phyloP scores from a whole-genome alignment of 2,888 invertebrate genomes.

The Dolichopus griseipennis region DNA sequence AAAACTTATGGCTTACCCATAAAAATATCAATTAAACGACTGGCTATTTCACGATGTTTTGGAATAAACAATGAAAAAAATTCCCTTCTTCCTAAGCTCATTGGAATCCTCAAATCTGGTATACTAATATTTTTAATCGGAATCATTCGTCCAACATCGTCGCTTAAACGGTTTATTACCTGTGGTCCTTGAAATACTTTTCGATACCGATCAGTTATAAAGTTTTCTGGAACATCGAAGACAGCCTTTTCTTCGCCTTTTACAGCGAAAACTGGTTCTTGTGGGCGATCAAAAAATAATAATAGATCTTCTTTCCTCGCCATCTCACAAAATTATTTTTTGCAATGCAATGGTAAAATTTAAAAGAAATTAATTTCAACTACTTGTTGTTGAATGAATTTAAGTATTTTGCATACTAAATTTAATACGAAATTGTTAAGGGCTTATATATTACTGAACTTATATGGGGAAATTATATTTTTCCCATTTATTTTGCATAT shows the following conservation, averaged over 20 bases:
- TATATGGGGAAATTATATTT: too few species aligned
- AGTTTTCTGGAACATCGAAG: conserved; percentile 56
- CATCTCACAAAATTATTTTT: too few species aligned
- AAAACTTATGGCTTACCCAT: conserved; percentile 50
- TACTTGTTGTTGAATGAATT: too few species aligned
- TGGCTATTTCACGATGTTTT: conserved; percentile 57
- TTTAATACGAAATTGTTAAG: too few species aligned
- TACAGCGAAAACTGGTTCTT: conserved; percentile 55
- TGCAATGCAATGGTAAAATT: too few species aligned
- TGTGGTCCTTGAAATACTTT: conserved; percentile 40
- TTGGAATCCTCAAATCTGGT: conserved; percentile 54
- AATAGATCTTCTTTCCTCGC: conserved; percentile 49
- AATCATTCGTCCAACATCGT: conserved; percentile 45
- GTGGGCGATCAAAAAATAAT: conserved; percentile 64
- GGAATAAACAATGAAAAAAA: conserved; percentile 66
- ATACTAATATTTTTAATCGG: conserved; percentile 53
- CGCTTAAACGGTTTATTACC: conserved; percentile 52
- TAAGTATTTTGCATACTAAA: too few species aligned
- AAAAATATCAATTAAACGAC: conserved; percentile 58
- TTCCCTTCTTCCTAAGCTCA: conserved; percentile 54
- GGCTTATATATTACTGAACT: too few species aligned
- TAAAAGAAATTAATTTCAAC: too few species aligned
- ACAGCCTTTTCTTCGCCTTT: conserved; percentile 56
- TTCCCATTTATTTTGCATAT: too few species aligned
- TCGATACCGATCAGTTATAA: conserved; percentile 48